Evolutionary conservation across 2,113 vertebrate species (phyloP), one percentile per base, ranked within the genome.

Genomic region (Chiloscyllium plagiosum): DNA sequence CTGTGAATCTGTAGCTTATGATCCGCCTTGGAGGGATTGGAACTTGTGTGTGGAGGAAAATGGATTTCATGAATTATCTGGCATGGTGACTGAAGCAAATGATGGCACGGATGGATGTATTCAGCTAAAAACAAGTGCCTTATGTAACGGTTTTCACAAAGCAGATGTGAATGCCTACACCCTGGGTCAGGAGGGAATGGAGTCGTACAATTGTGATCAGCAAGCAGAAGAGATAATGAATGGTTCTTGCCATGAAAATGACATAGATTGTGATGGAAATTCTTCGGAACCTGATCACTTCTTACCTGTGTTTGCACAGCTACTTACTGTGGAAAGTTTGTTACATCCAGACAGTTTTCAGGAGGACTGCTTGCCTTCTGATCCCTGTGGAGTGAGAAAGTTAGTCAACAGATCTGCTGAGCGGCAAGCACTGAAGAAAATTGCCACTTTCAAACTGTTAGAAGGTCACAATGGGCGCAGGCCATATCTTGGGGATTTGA

Each of bases 121-220:
- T 72, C 94, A 72, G 10, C 6, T 95, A 72, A 97, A 96, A 92
- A 96, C 97, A 96, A 96, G 97, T 56, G 94, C 96, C 96, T 97
- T 98, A 96, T 99, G 97, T 97, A 98, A 98, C 96, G 98, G 98
- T 87, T 98, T 98, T 97, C 96, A 98, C 97, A 97, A 97, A 97
- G 97, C 97, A 96, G 97, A 96, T 95, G 96, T 96, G 42, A 96
- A 96, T 96, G 93, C 96, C 87, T 96, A 97, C 85, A 96, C 96
- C 83, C 87, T 97, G 89, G 97, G 97, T 96, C 96, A 96, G 78
- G 96, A 97, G 96, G 96, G 97, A 96, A 95, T 96, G 56, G 97
- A 97, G 96, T 96, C 97, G 95, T 96, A 96, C 96, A 94, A 96
- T 29, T 96, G 95, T 96, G 97, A 97, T 96, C 97, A 97, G 85